Base-by-base conservation (phyloP, 1,140 invertebrate genomes). In the Drosophila kurseongensis region DNA sequence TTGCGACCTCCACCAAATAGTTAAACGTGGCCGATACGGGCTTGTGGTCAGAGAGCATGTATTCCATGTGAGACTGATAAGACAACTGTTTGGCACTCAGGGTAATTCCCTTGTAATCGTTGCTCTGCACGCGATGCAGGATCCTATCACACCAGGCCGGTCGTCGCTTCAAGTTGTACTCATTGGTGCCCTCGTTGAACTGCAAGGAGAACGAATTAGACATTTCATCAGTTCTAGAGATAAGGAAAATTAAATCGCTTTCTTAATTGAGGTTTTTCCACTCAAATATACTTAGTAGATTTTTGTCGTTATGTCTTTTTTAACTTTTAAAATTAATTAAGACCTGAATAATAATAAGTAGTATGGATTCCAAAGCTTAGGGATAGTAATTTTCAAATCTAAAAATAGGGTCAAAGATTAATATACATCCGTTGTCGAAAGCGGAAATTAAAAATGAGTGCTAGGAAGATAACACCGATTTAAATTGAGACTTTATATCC, bases 111-210 rank as follows among this genome's bases (percentile, higher is more conserved):
- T 85, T 81, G 63, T 91, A 92, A 77, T 81, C 75, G 67, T 81
- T 71, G 3, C 48, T 59, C 63, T 95, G 94, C 23, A 97, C 97
- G 94, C 95, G 96, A 96, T 97, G 99, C 57, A 99, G 94, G 73
- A 99, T 95, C 78, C 99, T 94, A 93, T 99, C 99, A 93, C 98
- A 99, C 98, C 99, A 99, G 9, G 99, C 98, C 13, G 99, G 99
- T 13, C 97, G 96, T 89, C 99, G 94, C 27, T 96, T 97, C 47
- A 95, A 80, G 93, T 98, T 96, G 93, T 97, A 98, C 45, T 95
- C 94, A 69, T 95, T 94, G 5, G 95, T 94, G 8, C 95, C 95
- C 55, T 96, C 95, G 75, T 94, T 93, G 91, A 96, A 98, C 93
- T 75, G 41, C n/a, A 67, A 45, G 12, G n/a, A 32, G 12, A 16